Percentiles rank a stretch among this genome's conserved stretches.
phyloP scores from a whole-genome alignment of 2,888 invertebrate genomes.

The Drosophila testacea region DNA sequence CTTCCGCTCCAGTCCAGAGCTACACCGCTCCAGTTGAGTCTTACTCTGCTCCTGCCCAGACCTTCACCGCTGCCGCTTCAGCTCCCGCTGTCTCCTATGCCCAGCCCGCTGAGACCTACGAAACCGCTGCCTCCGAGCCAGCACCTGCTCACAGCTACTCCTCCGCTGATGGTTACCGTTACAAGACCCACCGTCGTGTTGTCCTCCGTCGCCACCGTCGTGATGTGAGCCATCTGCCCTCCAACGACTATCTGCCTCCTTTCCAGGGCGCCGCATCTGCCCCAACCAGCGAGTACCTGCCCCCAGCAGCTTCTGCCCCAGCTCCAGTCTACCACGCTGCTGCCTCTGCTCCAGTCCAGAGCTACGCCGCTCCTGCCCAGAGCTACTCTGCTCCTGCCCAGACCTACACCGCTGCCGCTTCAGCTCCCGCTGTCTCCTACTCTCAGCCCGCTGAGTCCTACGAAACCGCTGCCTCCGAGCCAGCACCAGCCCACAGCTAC shows the following conservation, averaged over 20 bases:
- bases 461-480: constrained; percentile 49
- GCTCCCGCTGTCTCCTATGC: constrained; percentile 55
- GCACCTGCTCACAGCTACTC: constrained; percentile 66
- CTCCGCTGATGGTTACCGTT: constrained; percentile 79
- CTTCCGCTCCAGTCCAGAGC: constrained; percentile 39
- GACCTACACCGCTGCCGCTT: constrained; percentile 47
- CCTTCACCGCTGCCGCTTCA: constrained; percentile 38
- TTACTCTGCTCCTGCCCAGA: constrained; percentile 55
- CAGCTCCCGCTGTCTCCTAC: constrained; percentile 47
- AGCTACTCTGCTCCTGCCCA: constrained; percentile 38
- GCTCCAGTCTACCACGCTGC: constrained; percentile 44
- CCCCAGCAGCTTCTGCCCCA: constrained; percentile 22
- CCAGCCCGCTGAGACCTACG: constrained; percentile 57
- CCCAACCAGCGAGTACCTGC: constrained; percentile 57
- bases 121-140: constrained; percentile 61
- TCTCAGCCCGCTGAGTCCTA: constrained; percentile 53
- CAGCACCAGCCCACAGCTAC: constrained; percentile 76
- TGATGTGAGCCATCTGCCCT: constrained; percentile 76
- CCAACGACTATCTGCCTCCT: constrained; percentile 81
- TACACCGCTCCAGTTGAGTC: background rate
- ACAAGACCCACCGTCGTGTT: constrained; percentile 77
- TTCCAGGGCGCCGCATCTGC: constrained; percentile 52
- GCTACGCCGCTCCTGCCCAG: constrained; percentile 30
- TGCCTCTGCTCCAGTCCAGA: constrained; percentile 51
- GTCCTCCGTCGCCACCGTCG: constrained; percentile 79